Percentiles rank a stretch among this genome's conserved stretches.
Evolutionary conservation across 2,888 invertebrate species (phyloP).

Genomic region (Loripinus fragilis): DNA sequence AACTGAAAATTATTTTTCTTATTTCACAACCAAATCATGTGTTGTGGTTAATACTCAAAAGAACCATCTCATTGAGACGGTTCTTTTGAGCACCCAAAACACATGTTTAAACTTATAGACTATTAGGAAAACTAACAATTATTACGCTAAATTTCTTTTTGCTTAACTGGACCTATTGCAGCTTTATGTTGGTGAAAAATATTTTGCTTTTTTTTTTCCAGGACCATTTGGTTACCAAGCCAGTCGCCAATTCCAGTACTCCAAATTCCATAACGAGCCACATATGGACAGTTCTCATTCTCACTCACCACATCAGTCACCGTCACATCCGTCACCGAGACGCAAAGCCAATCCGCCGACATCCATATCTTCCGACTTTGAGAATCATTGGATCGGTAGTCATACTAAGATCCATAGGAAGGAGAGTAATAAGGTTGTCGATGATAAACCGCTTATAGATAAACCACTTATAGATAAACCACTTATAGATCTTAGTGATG

Average conservation of each 20-base stretch:
- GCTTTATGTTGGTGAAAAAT: no score
- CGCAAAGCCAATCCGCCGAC: neutral
- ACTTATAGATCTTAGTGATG: conserved; percentile 80
- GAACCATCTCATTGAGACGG: no score
- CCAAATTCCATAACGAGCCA: conserved; percentile 91
- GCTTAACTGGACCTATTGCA: no score
- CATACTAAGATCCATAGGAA: conserved; percentile 47
- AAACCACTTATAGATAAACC: no score
- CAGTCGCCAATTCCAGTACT: conserved; percentile 84
- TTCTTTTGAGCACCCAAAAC: no score
- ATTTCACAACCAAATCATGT: no score
- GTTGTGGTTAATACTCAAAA: no score
- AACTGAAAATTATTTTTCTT: no score
- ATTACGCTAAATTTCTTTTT: no score
- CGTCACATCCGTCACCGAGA: neutral
- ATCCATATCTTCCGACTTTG: conserved; percentile 8
- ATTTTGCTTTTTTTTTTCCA: conserved; percentile 37
- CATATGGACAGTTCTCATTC: conserved; percentile 65
- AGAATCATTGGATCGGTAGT: conserved; percentile 23
- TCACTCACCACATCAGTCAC: no score
- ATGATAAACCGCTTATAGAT: conserved; percentile 80
- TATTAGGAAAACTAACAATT: no score
- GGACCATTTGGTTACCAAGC: conserved; percentile 64
- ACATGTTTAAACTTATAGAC: no score
- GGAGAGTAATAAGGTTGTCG: conserved; percentile 46